Base-by-base conservation (phyloP, 2,797 vertebrate species). In the Tangara arthus region DNA sequence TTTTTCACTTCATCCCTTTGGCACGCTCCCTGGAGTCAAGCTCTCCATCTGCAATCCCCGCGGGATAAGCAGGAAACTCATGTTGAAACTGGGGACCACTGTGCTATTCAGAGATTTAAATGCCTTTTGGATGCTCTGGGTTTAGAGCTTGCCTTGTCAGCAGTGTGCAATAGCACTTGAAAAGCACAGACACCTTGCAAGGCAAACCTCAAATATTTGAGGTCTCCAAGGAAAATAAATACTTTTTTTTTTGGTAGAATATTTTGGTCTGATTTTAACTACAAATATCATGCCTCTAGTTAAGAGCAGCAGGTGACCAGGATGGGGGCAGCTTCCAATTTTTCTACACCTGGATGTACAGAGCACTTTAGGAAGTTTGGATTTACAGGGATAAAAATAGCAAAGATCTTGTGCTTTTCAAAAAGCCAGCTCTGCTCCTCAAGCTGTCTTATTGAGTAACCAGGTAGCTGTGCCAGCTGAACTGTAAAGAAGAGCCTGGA, bases 381-480 rank as follows among this genome's bases (percentile, higher is more conserved):
- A 64, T 77, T 70, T 70, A 56, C n/a, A 16, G 71, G 24, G n/a
- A 44, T 35, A 92, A 94, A 92, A 91, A 89, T 80, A 93, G 49
- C 28, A 59, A 6, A 22, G 5, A 0, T 83, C 89, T 39, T 35
- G 22, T 34, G 56, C 52, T 71, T 86, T 94, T 72, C 28, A 18
- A 80, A 82, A 64, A 88, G 35, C 1, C 47, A 75, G 16, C 28
- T 87, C 86, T 79, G 26, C 14, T 84, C 70, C 47, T 92, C 68
- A 65, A 42, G 83, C 63, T 85, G 44, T 84, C 92, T 34, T 52
- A 82, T 37, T 0, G 12, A 86, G 66, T 28, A 65, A 35, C 37
- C 64, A 52, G 41, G 78, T 73, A 93, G 84, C 87, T 92, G 92
- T 84, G 87, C 84, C 91, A 93, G 68, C 47, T 49, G 44, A 92